These are phyloP conservation scores for Boloria euphrosyne DNA, from an alignment of 2,888 invertebrate species.

Conservation along the genomic window DNA sequence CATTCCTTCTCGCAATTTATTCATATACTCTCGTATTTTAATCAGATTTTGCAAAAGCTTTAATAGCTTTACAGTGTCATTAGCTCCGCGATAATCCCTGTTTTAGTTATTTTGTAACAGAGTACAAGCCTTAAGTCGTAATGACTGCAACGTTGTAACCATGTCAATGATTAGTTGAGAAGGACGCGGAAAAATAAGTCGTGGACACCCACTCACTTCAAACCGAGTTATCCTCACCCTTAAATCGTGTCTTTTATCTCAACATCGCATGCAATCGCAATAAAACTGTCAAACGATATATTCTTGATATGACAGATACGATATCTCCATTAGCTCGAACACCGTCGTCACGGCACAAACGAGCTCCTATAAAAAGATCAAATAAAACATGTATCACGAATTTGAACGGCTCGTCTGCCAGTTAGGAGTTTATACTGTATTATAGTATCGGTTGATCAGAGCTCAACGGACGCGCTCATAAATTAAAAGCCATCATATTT, in stretches of 20 bases:
- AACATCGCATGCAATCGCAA: slow-evolving; percentile 66
- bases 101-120: slow-evolving; percentile 1
- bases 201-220: slow-evolving; percentile 39
- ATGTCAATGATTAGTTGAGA: slow-evolving; percentile 9
- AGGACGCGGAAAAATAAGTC: slow-evolving; percentile 25
- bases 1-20: too few relatives aligned
- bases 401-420: slow-evolving; percentile 53
- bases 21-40: too few relatives aligned
- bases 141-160: slow-evolving; percentile 46
- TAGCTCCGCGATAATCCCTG: slow-evolving; percentile 41
- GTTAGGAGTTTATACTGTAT: slow-evolving; percentile 45
- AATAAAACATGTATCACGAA: slow-evolving; percentile 61
- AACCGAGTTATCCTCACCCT: slow-evolving; percentile 46
- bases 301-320: slow-evolving; percentile 72
- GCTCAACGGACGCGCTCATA: slow-evolving; percentile 64
- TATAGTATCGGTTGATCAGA: slow-evolving; percentile 52
- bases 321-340: slow-evolving; percentile 73
- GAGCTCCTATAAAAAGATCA: slow-evolving; percentile 58
- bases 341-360: slow-evolving; percentile 66
- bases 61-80: too few relatives aligned
- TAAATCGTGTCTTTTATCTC: slow-evolving; percentile 60
- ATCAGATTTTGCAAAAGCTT: too few relatives aligned
- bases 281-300: slow-evolving; percentile 75
- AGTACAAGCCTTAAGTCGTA: slow-evolving; percentile 44
- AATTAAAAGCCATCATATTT: slow-evolving; percentile 79